Evolutionary conservation across 1,140 invertebrate species (phyloP).

Genomic region (Trissolcus basalis): DNA sequence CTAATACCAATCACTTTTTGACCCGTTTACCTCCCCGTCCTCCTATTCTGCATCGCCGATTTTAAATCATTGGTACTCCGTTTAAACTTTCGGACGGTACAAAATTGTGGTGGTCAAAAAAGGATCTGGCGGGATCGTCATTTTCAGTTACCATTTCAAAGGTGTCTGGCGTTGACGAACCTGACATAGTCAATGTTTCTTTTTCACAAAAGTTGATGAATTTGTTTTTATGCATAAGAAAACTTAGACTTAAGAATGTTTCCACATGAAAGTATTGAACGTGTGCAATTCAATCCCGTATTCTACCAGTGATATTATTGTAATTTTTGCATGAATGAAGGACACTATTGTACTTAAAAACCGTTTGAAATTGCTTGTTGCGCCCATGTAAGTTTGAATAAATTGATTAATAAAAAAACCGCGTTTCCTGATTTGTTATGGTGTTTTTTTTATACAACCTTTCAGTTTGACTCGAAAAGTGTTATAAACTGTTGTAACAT

Average conservation of each 20-base stretch:
- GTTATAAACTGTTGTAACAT: too few species aligned
- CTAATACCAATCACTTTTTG: constrained; percentile 31
- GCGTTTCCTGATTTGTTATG: too few species aligned
- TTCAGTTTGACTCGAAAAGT: too few species aligned
- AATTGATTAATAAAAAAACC: constrained; percentile 24
- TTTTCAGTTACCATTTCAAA: neutral
- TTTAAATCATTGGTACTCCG: constrained; percentile 36
- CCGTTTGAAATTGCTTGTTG: constrained; percentile 26
- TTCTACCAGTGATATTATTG: constrained; percentile 50
- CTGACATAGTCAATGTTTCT: constrained; percentile 14
- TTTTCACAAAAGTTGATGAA: constrained; percentile 35
- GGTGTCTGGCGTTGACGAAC: constrained; percentile 24
- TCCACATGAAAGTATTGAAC: constrained; percentile 46
- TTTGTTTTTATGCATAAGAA: constrained; percentile 48
- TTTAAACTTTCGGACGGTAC: constrained; percentile 40
- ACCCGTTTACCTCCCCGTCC: constrained; percentile 24
- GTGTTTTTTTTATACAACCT: neutral
- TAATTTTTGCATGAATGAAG: constrained; percentile 37
- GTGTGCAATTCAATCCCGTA: constrained; percentile 49
- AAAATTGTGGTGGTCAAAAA: constrained; percentile 44
- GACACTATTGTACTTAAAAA: constrained; percentile 11
- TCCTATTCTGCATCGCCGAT: constrained; percentile 26
- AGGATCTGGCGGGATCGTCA: constrained; percentile 9
- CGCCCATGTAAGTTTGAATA: constrained; percentile 28
- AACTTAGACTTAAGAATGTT: constrained; percentile 46